Evolutionary conservation across 37 sponge, comb jelly and placozoan genomes (phyloP), one percentile per base, ranked within the genome.

Genomic region (Bolinopsis microptera): DNA sequence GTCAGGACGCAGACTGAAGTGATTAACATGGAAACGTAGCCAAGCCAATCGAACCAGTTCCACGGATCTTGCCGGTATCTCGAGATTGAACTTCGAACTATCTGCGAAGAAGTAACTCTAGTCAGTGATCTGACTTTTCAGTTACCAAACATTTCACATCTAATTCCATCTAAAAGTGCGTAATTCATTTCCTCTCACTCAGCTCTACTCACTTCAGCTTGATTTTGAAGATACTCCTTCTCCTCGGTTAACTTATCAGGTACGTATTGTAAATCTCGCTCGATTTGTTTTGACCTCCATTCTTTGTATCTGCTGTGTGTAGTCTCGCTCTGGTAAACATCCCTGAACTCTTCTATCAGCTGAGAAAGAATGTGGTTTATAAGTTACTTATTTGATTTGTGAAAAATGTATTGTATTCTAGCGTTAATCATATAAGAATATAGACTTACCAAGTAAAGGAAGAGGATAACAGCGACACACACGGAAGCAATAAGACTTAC

Each of bases 41-140:
- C 32, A 2, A 80, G 22, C 82, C 82, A 80, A 37, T 80, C 82
- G 37, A 23, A 80, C 75, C 75, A 72, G 75, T 72, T 72, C 75
- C 75, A 72, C 3, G 75, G 75, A 28, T 72, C 75, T 28, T 28
- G 26, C 13, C 3, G 3, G 75, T 72, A 72, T 28, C 75, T n/a
- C 22, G 75, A 72, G 26, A 3, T 72, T 8, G 31, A 72, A 13
- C 13, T 48, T 48, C 61, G 61, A 48, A 48, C 61, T 48, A 48
- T 48, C 61, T 48, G 61, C 61, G 13, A 13, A 48, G 61, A 48
- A 48, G 61, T 18, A 13, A 13, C n/a, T n/a, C n/a, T n/a, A n/a
- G n/a, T n/a, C n/a, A n/a, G n/a, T n/a, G n/a, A n/a, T n/a, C 9
- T 48, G 61, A 48, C 61, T 48, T 48, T 18, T 48, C 61, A 13